Evolutionary conservation across 2,797 vertebrate genomes (phyloP).

Genomic region (Jordanella pulchra): DNA sequence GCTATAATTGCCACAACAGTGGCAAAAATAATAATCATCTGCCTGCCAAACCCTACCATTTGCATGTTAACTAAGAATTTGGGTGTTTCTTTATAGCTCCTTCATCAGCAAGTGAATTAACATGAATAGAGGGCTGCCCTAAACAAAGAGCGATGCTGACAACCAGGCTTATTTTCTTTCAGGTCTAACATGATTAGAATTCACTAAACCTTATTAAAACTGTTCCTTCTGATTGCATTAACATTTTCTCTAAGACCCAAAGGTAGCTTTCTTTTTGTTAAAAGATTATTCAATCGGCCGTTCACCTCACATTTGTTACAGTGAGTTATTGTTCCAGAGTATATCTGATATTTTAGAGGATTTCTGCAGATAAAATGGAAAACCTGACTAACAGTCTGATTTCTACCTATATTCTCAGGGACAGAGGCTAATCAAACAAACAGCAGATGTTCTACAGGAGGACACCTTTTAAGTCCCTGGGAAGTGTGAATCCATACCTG

Average conservation of each 20-base stretch:
- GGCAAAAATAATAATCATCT: conserved; percentile 37
- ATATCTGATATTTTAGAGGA: background rate
- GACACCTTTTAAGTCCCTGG: conserved; percentile 9
- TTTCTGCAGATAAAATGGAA: conserved; percentile 1
- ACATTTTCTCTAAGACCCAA: background rate
- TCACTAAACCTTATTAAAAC: background rate
- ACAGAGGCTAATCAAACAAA: conserved; percentile 24
- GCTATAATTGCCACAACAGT: conserved; percentile 45
- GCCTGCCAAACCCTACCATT: conserved; percentile 26
- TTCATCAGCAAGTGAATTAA: conserved; percentile 36
- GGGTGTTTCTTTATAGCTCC: conserved; percentile 22
- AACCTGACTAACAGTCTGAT: background rate
- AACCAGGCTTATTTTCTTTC: conserved; percentile 1
- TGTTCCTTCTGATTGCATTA: conserved; percentile 5
- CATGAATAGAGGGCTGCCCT: conserved; percentile 28
- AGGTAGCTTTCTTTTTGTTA: background rate
- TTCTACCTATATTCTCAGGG: background rate
- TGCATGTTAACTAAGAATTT: conserved; percentile 25
- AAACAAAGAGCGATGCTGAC: conserved; percentile 5
- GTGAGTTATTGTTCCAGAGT: background rate
- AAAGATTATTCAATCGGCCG: background rate
- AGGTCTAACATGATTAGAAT: conserved; percentile 15
- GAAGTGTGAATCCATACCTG: conserved; percentile 19
- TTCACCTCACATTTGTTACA: background rate
- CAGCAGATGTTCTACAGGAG: conserved; percentile 10